Evolutionary conservation across 2,888 invertebrate species (phyloP), one percentile per base, ranked within the genome.

Genomic region (Andrena praecox): DNA sequence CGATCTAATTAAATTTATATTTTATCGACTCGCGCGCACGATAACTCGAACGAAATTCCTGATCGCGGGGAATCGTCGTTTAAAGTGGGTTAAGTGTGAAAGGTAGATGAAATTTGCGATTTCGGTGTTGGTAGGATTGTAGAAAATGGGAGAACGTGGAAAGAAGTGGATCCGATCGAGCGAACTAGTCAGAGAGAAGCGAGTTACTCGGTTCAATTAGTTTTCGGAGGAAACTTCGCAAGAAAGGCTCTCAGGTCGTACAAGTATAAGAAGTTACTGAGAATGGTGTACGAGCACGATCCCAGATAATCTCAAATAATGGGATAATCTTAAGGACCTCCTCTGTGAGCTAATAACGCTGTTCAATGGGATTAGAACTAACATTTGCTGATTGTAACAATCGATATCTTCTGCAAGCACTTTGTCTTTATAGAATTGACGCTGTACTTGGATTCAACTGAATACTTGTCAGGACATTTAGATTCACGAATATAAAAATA

Each of bases 261-360:
- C 27, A n/a, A n/a, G 8, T n/a, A 12, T 20, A 68, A 2, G 12
- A 20, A 24, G 12, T 6, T 16, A 7, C 8, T 2, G 50, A 33
- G 6, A 54, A 52, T 7, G 24, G 12, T 35, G 7, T 8, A 33
- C 33, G n/a, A 10, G 10, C 4, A 33, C 54, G n/a, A 59, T 29
- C 20, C 42, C n/a, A 27, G 27, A 59, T 35, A 42, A 59, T 69
- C 64, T 27, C 6, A 48, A 64, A 64, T 64, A 42, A 42, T 64
- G 20, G 27, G 64, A 64, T 64, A 24, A 42, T 64, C 64, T 64
- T 10, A 24, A 35, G 63, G 33, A 63, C 8, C 42, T 48, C 6
- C 42, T 24, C 42, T 20, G 20, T 5, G 12, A 64, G 42, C 35
- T 42, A 16, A 27, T 64, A 64, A 48, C 42, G 24, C 64, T 27